Percentiles rank a stretch among this genome's conserved stretches.
These are phyloP conservation scores for Spheniscus humboldti DNA, from an alignment of 2,797 vertebrate species.

Conservation along the genomic window DNA sequence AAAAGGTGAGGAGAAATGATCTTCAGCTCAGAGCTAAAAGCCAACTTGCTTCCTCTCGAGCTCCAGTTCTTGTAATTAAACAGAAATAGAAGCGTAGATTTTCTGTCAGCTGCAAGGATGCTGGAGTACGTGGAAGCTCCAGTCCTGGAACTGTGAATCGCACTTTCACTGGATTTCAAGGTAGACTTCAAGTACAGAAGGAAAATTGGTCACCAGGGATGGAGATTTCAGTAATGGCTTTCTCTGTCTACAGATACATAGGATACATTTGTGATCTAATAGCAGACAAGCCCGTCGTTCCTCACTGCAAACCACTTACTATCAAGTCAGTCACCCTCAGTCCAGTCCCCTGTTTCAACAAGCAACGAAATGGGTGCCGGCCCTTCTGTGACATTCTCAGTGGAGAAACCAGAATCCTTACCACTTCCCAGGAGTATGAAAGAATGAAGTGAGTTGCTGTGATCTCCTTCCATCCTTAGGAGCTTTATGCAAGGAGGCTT, in stretches of 20 bases:
- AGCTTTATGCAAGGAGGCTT: not conserved
- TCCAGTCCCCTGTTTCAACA: conserved; percentile 97
- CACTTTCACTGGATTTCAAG: not conserved
- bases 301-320: conserved; percentile 90
- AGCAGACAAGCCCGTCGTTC: conserved; percentile 90
- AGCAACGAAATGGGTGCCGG: conserved; percentile 94
- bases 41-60: not conserved
- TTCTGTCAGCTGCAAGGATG: not conserved
- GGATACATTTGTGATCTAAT: conserved; percentile 96
- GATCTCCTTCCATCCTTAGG: not conserved
- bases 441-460: conserved; percentile 88
- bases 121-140: not conserved
- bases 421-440: conserved; percentile 94
- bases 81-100: not conserved
- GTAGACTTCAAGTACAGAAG: not conserved
- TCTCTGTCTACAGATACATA: conserved; percentile 84
- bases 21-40: not conserved
- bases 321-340: conserved; percentile 91
- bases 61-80: not conserved
- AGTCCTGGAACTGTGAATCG: rapidly evolving
- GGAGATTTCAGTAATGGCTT: not conserved
- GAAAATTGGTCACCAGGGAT: not conserved
- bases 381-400: conserved; percentile 96
- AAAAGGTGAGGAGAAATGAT: not conserved
- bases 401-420: conserved; percentile 95